These are phyloP conservation scores for Microdon myrmicae DNA, from an alignment of 2,888 invertebrate species.

Conservation along the genomic window DNA sequence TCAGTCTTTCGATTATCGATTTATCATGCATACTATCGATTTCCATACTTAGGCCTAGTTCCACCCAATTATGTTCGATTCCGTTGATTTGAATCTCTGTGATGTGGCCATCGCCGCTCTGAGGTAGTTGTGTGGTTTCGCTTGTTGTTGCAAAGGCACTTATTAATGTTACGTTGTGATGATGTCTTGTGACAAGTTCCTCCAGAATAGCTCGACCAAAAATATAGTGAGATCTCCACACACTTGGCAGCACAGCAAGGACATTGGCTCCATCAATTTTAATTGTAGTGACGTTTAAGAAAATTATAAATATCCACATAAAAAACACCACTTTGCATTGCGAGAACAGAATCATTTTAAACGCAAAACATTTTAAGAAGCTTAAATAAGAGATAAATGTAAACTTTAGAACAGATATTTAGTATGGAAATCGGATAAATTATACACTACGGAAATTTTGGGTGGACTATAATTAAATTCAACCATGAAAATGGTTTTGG, in stretches of 20 bases:
- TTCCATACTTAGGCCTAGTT: constrained; percentile 63
- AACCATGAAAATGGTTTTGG: too few relatives aligned
- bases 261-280: constrained; percentile 58
- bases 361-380: constrained; percentile 31
- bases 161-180: constrained; percentile 62
- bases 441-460: too few relatives aligned
- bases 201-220: constrained; percentile 61
- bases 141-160: constrained; percentile 58
- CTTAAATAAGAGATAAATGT: too few relatives aligned
- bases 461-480: too few relatives aligned
- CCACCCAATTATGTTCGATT: constrained; percentile 62
- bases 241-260: constrained; percentile 64
- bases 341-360: constrained; percentile 32
- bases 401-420: too few relatives aligned
- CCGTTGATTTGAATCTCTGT: constrained; percentile 61
- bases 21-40: constrained; percentile 61
- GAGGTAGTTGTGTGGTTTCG: constrained; percentile 35
- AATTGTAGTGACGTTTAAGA: constrained; percentile 38
- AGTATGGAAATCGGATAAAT: too few relatives aligned
- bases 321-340: constrained; percentile 30
- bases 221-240: constrained; percentile 64
- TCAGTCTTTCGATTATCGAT: constrained; percentile 63
- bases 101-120: constrained; percentile 54
- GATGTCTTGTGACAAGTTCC: constrained; percentile 58
- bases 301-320: constrained; percentile 49